These are phyloP conservation scores for Ischnus inquisitorius DNA, from an alignment of 2,888 invertebrate species.

Conservation along the genomic window DNA sequence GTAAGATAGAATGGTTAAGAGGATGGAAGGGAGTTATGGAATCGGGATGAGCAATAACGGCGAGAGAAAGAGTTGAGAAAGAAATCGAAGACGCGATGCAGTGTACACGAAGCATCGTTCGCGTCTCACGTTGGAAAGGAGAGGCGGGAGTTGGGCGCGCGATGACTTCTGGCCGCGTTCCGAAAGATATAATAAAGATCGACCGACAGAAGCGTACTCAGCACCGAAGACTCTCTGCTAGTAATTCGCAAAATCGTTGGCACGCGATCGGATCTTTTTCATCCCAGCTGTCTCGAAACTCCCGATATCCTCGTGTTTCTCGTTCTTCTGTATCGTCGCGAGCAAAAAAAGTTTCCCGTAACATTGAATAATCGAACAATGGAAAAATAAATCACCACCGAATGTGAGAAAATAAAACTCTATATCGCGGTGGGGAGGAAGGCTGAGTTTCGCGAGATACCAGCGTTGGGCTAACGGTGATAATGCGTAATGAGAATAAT, in stretches of 20 bases:
- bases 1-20: conserved; percentile 73
- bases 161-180: conserved; percentile 32
- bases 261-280: conserved; percentile 41
- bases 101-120: neutral
- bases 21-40: conserved; percentile 43
- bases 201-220: neutral
- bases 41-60: conserved; percentile 10
- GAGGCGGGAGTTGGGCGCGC: neutral
- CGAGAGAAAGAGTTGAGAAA: conserved; percentile 40
- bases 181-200: conserved; percentile 40
- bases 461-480: neutral
- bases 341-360: neutral
- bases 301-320: neutral
- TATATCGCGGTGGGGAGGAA: neutral
- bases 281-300: conserved; percentile 23
- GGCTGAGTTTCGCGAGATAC: neutral
- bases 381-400: conserved; percentile 16
- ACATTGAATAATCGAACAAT: conserved; percentile 26
- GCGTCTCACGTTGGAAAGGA: neutral
- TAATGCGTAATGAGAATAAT: conserved; percentile 61
- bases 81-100: conserved; percentile 21
- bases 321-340: neutral
- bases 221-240: conserved; percentile 12
- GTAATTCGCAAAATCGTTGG: conserved; percentile 36
- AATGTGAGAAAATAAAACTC: conserved; percentile 29